A percentile compares a stretch with the other conserved stretches of the same genome.
phyloP scores from a whole-genome alignment of 2,797 vertebrate genomes.

The Megaceryle alcyon region DNA sequence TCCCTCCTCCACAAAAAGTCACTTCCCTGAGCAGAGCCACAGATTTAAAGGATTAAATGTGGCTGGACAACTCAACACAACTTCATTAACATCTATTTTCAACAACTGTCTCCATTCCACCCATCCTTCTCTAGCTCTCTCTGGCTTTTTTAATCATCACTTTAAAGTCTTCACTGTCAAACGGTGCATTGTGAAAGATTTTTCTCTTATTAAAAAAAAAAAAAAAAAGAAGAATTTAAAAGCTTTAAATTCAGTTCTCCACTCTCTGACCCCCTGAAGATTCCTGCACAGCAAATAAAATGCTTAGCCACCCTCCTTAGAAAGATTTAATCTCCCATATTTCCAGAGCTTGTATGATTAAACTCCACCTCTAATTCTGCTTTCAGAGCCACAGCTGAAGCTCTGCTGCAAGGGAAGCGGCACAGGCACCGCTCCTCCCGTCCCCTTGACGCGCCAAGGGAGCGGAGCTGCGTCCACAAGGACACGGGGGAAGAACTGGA shows the following conservation, averaged over 20 bases:
- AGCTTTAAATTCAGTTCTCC: slow-evolving; percentile 59
- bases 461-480: rapidly evolving
- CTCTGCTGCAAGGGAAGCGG: neutral
- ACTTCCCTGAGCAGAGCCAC: neutral
- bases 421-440: neutral
- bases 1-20: neutral
- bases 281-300: slow-evolving; percentile 55
- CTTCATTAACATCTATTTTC: slow-evolving; percentile 24
- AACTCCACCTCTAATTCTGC: slow-evolving; percentile 38
- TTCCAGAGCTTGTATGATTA: slow-evolving; percentile 62
- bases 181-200: slow-evolving; percentile 5
- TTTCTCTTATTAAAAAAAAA: neutral
- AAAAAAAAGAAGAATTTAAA: slow-evolving; percentile 36
- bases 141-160: neutral
- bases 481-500: neutral
- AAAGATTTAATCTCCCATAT: slow-evolving; percentile 45
- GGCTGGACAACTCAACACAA: neutral
- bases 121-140: neutral
- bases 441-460: neutral
- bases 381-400: neutral
- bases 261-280: slow-evolving; percentile 53
- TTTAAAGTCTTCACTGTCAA: slow-evolving; percentile 61
- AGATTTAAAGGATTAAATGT: neutral
- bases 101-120: slow-evolving; percentile 3
- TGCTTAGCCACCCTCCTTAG: slow-evolving; percentile 20